phyloP scores from a whole-genome alignment of 1,140 invertebrate species.

The Oncopeltus fasciatus region DNA sequence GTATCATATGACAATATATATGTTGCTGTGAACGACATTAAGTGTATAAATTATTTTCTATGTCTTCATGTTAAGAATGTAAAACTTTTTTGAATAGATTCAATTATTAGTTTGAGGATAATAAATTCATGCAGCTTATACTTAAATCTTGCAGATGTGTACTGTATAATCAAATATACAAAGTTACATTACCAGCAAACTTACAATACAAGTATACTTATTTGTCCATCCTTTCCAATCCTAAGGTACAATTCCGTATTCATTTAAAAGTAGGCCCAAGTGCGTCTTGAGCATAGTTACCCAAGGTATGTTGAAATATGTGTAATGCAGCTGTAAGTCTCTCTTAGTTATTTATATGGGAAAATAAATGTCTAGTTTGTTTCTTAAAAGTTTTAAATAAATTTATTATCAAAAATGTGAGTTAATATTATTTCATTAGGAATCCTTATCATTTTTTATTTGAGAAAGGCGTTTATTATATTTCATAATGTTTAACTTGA shows the following conservation, averaged over 20 bases:
- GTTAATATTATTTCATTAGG: not conserved
- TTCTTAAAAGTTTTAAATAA: slow-evolving; percentile 13
- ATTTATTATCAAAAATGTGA: slow-evolving; percentile 7
- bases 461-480: no score
- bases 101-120: not conserved
- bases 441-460: not conserved
- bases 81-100: not conserved
- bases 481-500: no score
- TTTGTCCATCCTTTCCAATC: not conserved
- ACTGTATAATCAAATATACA: slow-evolving; percentile 9
- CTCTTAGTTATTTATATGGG: not conserved
- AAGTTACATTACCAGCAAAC: not conserved
- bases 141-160: not conserved
- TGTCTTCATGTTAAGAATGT: not conserved
- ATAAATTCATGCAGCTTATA: not conserved
- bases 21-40: slow-evolving; percentile 20
- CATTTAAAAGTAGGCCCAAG: no score
- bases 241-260: not conserved
- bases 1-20: slow-evolving; percentile 14
- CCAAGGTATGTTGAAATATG: not conserved
- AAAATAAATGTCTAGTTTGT: slow-evolving; percentile 5
- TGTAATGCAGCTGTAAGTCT: not conserved
- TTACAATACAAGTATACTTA: not conserved
- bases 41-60: slow-evolving; percentile 17
- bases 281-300: not conserved